Evolutionary conservation across 2,797 vertebrate species (phyloP).

Genomic region (Crotalus adamanteus): DNA sequence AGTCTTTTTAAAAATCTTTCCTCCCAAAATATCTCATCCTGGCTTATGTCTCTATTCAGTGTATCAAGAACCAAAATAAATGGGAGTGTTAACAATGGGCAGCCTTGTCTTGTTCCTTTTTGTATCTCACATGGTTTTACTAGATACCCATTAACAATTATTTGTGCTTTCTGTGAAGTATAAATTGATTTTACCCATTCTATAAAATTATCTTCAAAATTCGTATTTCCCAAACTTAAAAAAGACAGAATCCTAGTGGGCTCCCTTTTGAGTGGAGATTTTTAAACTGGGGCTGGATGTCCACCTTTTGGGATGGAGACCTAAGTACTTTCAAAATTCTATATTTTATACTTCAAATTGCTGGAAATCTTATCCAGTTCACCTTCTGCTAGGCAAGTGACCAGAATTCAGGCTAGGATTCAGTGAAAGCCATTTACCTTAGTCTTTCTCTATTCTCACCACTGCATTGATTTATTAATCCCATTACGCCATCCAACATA

Average conservation of each 20-base stretch:
- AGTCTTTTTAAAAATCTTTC: too few species aligned
- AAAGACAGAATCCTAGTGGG: background rate
- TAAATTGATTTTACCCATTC: background rate
- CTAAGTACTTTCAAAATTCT: background rate
- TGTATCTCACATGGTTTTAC: too few species aligned
- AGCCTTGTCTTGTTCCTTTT: too few species aligned
- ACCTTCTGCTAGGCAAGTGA: background rate
- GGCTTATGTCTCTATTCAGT: too few species aligned
- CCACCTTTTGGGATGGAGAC: background rate
- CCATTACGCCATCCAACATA: background rate
- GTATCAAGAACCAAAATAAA: too few species aligned
- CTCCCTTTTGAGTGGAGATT: background rate
- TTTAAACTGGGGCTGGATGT: background rate
- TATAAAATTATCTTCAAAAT: background rate
- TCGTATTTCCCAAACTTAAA: background rate
- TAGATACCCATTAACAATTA: too few species aligned
- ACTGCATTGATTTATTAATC: background rate
- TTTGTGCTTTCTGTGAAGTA: background rate
- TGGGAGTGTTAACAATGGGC: too few species aligned
- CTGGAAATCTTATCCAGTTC: background rate
- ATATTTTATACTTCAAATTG: background rate
- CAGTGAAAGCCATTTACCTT: background rate
- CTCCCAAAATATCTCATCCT: too few species aligned
- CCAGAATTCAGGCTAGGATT: background rate
- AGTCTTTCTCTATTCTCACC: background rate